Base-by-base conservation (phyloP, 1,140 invertebrate genomes). In the Heliconius hewitsoni region DNA sequence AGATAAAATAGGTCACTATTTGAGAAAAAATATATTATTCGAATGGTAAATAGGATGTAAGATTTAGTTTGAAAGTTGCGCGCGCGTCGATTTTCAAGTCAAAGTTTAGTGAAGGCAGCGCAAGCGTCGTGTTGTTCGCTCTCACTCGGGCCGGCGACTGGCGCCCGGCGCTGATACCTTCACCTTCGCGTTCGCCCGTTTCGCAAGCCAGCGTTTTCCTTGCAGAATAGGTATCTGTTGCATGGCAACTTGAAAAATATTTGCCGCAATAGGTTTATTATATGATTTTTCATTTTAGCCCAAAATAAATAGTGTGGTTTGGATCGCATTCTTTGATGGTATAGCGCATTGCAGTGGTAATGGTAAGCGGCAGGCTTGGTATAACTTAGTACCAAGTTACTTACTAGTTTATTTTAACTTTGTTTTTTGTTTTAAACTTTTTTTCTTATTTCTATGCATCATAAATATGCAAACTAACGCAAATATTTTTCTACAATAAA, bases 161-260 rank as follows among this genome's bases (percentile, higher is more conserved):
- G 89, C 92, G 88, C 34, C 37, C 34, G 34, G 87, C 92, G 88
- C 77, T 82, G 81, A 78, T 85, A 86, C 90, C 92, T 90, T 91
- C 90, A 91, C 90, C 89, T 90, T 90, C 84, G 85, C 84, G 86
- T 78, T 83, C 76, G 87, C 89, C 87, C 83, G 88, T 91, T 91
- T 92, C 90, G 89, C 90, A 88, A 90, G 86, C 86, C 86, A 86
- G 83, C 86, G 86, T 84, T 91, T 90, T 89, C 86, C 90, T 91
- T 88, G 88, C 90, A 90, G 87, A 87, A 88, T 87, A 46, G 13
- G 42, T 46, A 86, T 86, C 89, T 87, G 92, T 93, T 92, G 92
- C 92, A 94, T 94, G 89, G 91, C 90, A 94, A 94, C 92, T 91
- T 88, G 89, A 89, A 84, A 88, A 91, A 89, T 86, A 86, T 86